Evolutionary conservation across 2,113 vertebrate species (phyloP).

Genomic region (Rhinogobius similis): DNA sequence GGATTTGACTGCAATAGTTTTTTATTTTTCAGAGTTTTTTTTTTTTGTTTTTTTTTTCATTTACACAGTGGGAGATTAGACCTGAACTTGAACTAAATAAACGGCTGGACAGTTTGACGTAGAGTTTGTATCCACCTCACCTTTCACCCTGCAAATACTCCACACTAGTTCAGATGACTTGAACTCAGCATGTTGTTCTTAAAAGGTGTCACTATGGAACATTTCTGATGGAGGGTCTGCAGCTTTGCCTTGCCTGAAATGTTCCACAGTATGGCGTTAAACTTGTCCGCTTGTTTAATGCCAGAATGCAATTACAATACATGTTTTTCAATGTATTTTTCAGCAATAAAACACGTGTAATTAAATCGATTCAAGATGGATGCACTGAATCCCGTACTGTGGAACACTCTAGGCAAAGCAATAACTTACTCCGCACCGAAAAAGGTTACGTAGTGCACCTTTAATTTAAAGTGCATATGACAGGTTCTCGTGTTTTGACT

Average conservation of each 20-base stretch:
- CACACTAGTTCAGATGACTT: not conserved
- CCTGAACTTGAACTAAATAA: constrained; percentile 78
- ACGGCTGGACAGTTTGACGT: constrained; percentile 80
- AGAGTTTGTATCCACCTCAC: constrained; percentile 52
- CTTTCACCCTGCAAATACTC: not conserved
- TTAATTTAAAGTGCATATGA: too few species aligned
- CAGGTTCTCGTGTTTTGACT: too few species aligned
- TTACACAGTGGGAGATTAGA: constrained; percentile 49
- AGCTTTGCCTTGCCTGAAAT: not conserved
- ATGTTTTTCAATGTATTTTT: not conserved
- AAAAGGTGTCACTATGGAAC: not conserved
- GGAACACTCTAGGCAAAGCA: not conserved
- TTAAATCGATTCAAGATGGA: too few species aligned
- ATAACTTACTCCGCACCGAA: not conserved
- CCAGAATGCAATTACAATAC: too few species aligned
- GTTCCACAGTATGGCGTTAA: not conserved
- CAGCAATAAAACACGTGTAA: not conserved
- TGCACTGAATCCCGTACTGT: not conserved
- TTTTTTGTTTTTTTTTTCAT: not conserved
- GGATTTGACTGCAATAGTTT: constrained; percentile 58
- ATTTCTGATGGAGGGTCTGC: not conserved
- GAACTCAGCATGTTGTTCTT: not conserved
- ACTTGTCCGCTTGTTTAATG: not conserved
- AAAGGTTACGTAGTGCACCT: not conserved
- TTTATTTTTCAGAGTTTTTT: too few species aligned